A percentile compares a stretch with the other conserved stretches of the same genome.
phyloP scores from a whole-genome alignment of 2,888 invertebrate genomes.

The Mellilla xanthometata region DNA sequence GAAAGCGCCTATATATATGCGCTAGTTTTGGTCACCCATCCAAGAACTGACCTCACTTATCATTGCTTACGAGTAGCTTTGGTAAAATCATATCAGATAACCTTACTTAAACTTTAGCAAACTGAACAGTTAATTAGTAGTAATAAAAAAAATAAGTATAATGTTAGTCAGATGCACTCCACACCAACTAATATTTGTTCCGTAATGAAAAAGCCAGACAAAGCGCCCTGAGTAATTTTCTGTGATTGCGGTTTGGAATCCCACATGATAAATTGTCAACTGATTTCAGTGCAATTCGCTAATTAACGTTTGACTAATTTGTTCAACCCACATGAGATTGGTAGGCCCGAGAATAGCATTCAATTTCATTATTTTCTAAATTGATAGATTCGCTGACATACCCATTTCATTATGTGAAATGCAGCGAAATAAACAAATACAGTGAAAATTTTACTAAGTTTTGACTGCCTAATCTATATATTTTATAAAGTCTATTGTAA shows the following conservation, averaged over 20 bases:
- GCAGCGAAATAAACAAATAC: too few species aligned
- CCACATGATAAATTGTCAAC: constrained; percentile 58
- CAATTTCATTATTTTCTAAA: constrained; percentile 18
- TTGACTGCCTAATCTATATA: too few species aligned
- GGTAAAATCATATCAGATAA: too few species aligned
- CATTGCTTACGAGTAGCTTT: too few species aligned
- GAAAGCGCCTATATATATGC: too few species aligned
- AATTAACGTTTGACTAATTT: constrained; percentile 53
- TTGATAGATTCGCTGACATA: constrained; percentile 6
- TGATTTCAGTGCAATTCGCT: constrained; percentile 54
- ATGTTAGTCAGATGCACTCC: background rate
- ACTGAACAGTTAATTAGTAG: too few species aligned
- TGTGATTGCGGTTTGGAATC: constrained; percentile 53
- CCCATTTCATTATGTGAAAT: constrained; percentile 1
- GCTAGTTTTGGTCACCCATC: too few species aligned
- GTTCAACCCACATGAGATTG: constrained; percentile 21
- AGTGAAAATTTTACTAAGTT: too few species aligned
- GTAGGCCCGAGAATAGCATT: constrained; percentile 10
- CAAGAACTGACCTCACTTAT: too few species aligned
- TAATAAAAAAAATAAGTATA: background rate
- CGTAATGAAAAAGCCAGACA: constrained; percentile 2
- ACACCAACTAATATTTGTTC: background rate
- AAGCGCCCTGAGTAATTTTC: constrained; percentile 12
- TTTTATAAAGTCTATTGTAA: too few species aligned
- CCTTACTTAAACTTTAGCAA: too few species aligned